Conservation (phyloP, 1,140 invertebrate species). For the Drosophila arawakana region DNA sequence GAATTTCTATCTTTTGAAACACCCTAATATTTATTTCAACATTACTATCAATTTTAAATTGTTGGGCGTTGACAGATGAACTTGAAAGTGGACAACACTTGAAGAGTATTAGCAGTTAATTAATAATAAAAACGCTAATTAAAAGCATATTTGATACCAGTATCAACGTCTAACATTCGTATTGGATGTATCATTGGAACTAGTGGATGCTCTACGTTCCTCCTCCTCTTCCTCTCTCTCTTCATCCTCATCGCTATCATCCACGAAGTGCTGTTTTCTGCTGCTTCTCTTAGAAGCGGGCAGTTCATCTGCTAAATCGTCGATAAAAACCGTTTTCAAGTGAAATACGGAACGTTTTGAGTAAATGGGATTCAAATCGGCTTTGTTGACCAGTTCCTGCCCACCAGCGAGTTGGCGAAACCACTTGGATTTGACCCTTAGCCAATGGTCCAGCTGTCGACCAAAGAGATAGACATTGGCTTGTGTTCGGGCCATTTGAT, state of each 20-base stretch:
- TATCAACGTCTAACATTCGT: not conserved
- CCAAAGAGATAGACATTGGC: constrained; percentile 34
- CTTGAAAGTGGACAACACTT: too few relatives aligned
- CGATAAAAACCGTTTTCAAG: not conserved
- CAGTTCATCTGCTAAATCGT: not conserved
- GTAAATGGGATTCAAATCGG: not conserved
- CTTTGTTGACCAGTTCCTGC: not conserved
- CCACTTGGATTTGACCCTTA: constrained; percentile 18
- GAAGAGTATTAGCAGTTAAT: too few relatives aligned
- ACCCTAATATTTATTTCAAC: too few relatives aligned
- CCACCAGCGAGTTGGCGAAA: constrained; percentile 28
- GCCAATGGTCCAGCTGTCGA: constrained; percentile 26
- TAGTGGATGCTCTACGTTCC: not conserved
- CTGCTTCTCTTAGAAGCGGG: not conserved
- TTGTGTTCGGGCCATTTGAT: constrained; percentile 16
- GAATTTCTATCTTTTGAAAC: too few relatives aligned
- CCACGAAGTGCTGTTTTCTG: too few relatives aligned
- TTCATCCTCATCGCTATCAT: too few relatives aligned
- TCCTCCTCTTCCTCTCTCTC: not conserved
- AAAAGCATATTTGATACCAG: not conserved
- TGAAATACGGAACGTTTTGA: not conserved
- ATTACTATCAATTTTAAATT: too few relatives aligned
- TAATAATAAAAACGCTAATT: not conserved
- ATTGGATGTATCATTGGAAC: not conserved
- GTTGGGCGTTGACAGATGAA: too few relatives aligned